Base-by-base conservation (phyloP, 2,113 vertebrate genomes). In the Odontophorus gujanensis region DNA sequence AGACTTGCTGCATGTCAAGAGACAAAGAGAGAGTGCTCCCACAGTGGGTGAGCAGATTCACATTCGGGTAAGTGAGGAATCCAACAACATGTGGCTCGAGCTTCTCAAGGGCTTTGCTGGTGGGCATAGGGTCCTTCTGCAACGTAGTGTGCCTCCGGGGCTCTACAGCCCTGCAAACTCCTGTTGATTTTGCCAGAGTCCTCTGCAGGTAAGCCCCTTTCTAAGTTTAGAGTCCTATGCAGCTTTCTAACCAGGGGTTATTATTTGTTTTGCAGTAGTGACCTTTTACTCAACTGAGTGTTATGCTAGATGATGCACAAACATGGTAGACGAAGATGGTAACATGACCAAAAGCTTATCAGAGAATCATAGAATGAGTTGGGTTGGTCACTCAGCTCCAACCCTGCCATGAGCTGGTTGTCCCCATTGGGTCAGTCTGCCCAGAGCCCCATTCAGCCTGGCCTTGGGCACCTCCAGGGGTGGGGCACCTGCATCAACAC, bases 41-140 rank as follows among this genome's bases (percentile, higher is more conserved):
- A 98, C 97, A 0, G 97, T 98, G 81, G 98, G 98, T 40, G 98
- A 98, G 87, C 98, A 98, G 97, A 98, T 98, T 93, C 98, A 98
- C 53, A 98, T 98, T 77, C 95, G 97, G 97, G 98, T 98, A 94
- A 98, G 97, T 81, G 45, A 63, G 34, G 20, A 9, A 1, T 24
- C 72, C 6, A 2, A 7, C 25, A 11, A 1, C 50, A 9, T 12
- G 0, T 0, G 1, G 18, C 51, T 80, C 48, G 63, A 43, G 72
- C 42, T 30, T 59, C 50, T 71, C 34, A 0, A 10, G 0, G 1
- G 21, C 67, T 73, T 48, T 55, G 78, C 59, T 68, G 34, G 3
- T 15, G 43, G 26, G n/a, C 65, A 17, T 6, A 2, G 19, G 11
- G 22, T 30, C 42, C 36, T 58, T 40, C 42, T n/a, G 72, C 26